Conservation (phyloP, 2,888 invertebrate genomes). For the Laothoe populi region DNA sequence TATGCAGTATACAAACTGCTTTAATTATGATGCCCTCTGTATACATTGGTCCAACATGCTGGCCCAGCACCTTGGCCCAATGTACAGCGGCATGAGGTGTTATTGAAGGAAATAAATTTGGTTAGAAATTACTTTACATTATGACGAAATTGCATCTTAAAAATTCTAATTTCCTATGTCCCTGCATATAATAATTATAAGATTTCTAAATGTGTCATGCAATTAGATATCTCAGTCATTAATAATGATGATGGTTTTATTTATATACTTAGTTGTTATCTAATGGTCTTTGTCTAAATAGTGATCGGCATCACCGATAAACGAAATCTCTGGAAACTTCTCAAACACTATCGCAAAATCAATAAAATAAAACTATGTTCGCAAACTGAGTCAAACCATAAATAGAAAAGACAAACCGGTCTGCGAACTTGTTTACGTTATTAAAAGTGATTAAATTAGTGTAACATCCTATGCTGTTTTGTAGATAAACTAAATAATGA, state of each 20-base stretch:
- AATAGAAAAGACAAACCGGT: slow-evolving; percentile 39
- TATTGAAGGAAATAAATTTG: too few species aligned
- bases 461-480: slow-evolving; percentile 31
- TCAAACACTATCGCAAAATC: slow-evolving; percentile 34
- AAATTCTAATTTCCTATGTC: too few species aligned
- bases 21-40: too few species aligned
- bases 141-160: too few species aligned
- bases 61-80: too few species aligned
- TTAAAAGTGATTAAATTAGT: slow-evolving; percentile 33
- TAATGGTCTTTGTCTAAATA: slow-evolving; percentile 27
- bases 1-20: too few species aligned
- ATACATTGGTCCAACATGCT: too few species aligned
- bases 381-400: not conserved
- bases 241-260: not conserved
- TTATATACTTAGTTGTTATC: slow-evolving; percentile 2
- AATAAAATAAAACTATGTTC: slow-evolving; percentile 28
- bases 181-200: too few species aligned
- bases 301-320: slow-evolving; percentile 9
- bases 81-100: too few species aligned
- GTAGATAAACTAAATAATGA: slow-evolving; percentile 55
- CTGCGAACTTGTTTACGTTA: slow-evolving; percentile 35
- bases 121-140: too few species aligned
- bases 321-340: slow-evolving; percentile 45
- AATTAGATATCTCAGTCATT: not conserved
- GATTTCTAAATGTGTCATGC: not conserved